Percentiles rank a stretch among this genome's conserved stretches.
phyloP scores from a whole-genome alignment of 2,113 vertebrate genomes.

The Peromyscus maniculatus region DNA sequence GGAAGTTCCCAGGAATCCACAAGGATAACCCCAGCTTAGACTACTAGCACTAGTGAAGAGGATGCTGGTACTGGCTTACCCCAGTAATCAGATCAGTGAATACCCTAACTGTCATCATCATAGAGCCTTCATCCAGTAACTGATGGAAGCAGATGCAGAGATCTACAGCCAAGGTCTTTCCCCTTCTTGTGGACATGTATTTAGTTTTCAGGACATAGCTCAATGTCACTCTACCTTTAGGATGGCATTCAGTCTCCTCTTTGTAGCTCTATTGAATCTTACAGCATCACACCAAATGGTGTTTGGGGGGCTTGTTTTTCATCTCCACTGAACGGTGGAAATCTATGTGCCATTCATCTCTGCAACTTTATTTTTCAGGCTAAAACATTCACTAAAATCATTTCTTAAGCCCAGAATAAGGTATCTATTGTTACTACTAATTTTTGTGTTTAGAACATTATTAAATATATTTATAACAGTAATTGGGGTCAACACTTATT shows the following conservation, averaged over 20 bases:
- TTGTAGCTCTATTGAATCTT: not conserved
- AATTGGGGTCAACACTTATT: not conserved
- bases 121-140: not conserved
- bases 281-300: not conserved
- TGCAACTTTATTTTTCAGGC: not conserved
- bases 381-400: not conserved
- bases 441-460: not conserved
- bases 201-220: not conserved
- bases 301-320: not conserved
- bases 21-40: no score
- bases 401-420: not conserved
- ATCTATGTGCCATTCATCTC: not conserved
- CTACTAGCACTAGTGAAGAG: no score
- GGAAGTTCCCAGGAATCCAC: no score
- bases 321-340: not conserved
- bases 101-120: no score
- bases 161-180: not conserved
- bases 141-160: no score
- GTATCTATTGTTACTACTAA: not conserved
- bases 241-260: not conserved
- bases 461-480: not conserved
- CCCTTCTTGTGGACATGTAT: not conserved
- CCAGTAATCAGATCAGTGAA: no score
- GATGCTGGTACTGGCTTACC: no score
- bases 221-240: not conserved